Conservation (phyloP, 1,140 invertebrate genomes). For the Pectinophora gossypiella region DNA sequence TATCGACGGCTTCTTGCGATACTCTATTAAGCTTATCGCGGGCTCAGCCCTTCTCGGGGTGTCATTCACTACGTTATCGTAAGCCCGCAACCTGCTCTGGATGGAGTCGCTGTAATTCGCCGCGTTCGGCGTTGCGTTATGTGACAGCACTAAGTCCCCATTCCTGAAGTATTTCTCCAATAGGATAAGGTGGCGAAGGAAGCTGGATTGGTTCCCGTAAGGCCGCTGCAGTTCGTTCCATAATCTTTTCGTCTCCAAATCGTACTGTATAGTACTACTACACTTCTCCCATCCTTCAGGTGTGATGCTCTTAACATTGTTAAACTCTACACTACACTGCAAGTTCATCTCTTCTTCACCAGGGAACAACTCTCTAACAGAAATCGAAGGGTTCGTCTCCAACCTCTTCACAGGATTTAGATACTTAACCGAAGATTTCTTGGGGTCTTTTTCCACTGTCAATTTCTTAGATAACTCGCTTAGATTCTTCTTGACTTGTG, state of each 20-base stretch:
- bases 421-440: conserved; percentile 56
- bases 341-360: conserved; percentile 88
- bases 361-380: conserved; percentile 86
- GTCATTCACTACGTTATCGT: conserved; percentile 77
- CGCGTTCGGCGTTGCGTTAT: conserved; percentile 83
- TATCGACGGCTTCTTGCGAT: conserved; percentile 57
- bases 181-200: conserved; percentile 86
- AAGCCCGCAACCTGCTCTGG: conserved; percentile 84
- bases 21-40: conserved; percentile 57
- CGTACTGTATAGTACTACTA: conserved; percentile 85
- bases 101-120: conserved; percentile 87
- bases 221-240: conserved; percentile 89
- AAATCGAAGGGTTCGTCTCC: conserved; percentile 86
- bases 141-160: conserved; percentile 84
- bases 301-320: conserved; percentile 80
- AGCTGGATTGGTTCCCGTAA: conserved; percentile 90
- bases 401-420: conserved; percentile 73
- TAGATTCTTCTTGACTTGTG: conserved; percentile 70
- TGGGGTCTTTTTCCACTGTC: conserved; percentile 50
- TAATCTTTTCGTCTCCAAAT: conserved; percentile 85
- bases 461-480: conserved; percentile 67
- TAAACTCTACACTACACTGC: conserved; percentile 83
- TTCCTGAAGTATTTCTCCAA: conserved; percentile 88
- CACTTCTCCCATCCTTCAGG: conserved; percentile 90
- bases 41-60: conserved; percentile 32